Evolutionary conservation across 2,888 invertebrate genomes (phyloP), one percentile per base, ranked within the genome.

Genomic region (Xanthia icteritia): DNA sequence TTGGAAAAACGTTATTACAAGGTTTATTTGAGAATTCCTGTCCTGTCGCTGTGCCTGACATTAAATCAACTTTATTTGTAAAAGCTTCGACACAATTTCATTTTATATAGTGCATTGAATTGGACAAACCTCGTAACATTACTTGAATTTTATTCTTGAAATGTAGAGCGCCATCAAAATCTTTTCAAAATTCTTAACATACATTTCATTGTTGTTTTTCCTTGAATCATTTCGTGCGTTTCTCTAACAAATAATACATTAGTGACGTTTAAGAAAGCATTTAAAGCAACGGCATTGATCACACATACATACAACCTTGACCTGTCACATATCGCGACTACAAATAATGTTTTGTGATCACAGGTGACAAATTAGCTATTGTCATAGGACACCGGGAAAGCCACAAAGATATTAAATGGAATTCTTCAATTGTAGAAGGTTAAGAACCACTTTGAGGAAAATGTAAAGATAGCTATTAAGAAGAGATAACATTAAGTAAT

Each of bases 311-410:
- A 56, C 5, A 54, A 54, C 70, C 82, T 61, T 77, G 64, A 78
- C 64, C 70, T 0, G 61, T 15, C 67, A 65, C 58, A 56, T 70
- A 65, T 31, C 1, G n/a, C 27, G 42, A 54, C 63, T 71, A 60
- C 51, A 70, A 61, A 76, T 61, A 51, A 77, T 70, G 23, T 54
- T 58, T 58, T 63, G 64, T 71, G 51, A 77, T 73, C 56, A 68
- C 64, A 54, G 23, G 39, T 73, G 75, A 76, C 8, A 69, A 71
- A 83, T 78, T 64, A 73, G 51, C 58, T 72, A 78, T 68, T 83
- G 68, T 73, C 51, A 56, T n/a, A 66, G 20, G 17, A 56, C 11
- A 60, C 42, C 39, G 39, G 5, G 17, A 56, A 54, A 51, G 23
- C 8, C 42, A 36, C 11, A 56, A 4, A 63, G 27, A 42, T 64